Evolutionary conservation across 2,797 vertebrate species (phyloP).

Genomic region (Echeneis naucrates): DNA sequence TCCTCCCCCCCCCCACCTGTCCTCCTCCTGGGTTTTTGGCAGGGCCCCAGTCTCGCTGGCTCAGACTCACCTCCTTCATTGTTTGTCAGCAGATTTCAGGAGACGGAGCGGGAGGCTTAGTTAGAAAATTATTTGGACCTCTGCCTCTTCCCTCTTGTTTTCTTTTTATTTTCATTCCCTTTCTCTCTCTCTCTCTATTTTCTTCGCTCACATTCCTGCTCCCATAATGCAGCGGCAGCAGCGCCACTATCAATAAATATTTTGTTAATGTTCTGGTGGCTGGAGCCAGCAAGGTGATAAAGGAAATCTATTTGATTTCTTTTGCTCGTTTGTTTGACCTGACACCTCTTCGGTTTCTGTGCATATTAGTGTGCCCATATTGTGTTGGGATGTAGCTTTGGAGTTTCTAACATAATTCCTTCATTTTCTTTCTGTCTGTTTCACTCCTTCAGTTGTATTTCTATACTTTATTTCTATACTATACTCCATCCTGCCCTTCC

Average conservation of each 20-base stretch:
- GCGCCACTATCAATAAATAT: slow-evolving; percentile 77
- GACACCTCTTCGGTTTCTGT: slow-evolving; percentile 33
- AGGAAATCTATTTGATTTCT: slow-evolving; percentile 73
- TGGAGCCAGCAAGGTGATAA: slow-evolving; percentile 74
- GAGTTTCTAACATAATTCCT: slow-evolving; percentile 10
- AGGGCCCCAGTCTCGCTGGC: slow-evolving; percentile 51
- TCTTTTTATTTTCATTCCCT: slow-evolving; percentile 20
- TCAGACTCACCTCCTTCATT: slow-evolving; percentile 61
- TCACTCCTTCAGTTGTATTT: background rate
- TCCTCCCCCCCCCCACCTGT: slow-evolving; percentile 42
- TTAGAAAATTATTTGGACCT: slow-evolving; percentile 67
- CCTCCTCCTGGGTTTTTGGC: slow-evolving; percentile 64
- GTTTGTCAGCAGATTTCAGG: slow-evolving; percentile 81
- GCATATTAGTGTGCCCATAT: slow-evolving; percentile 28
- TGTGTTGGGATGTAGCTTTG: background rate
- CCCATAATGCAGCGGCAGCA: slow-evolving; percentile 66
- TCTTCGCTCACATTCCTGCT: slow-evolving; percentile 32
- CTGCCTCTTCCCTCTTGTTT: slow-evolving; percentile 35
- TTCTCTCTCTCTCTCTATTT: slow-evolving; percentile 37
- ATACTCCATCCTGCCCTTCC: background rate
- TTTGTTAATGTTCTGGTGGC: slow-evolving; percentile 73
- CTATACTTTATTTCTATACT: background rate
- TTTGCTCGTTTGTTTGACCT: slow-evolving; percentile 62
- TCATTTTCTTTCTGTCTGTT: background rate
- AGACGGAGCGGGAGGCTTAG: slow-evolving; percentile 63